Percentiles rank a stretch among this genome's conserved stretches.
Conservation (phyloP, 1,140 invertebrate genomes). For the Drosophila virilis region DNA sequence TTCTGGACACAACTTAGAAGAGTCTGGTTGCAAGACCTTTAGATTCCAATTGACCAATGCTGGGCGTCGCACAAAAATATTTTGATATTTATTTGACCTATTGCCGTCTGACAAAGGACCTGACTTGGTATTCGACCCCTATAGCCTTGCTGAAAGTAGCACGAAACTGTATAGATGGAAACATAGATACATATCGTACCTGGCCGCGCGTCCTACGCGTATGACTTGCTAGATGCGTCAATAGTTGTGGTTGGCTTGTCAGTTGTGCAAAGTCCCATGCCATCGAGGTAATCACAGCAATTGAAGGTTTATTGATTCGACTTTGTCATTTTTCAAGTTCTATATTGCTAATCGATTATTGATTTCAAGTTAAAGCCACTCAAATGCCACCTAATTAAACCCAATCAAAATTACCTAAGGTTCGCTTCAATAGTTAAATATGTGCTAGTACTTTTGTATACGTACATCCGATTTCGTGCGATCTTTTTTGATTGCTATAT, state of each 20-base stretch:
- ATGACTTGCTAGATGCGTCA: conserved; percentile 7
- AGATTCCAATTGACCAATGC: too few relatives aligned
- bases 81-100: background rate
- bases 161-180: background rate
- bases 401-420: background rate
- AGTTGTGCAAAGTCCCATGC: conserved; percentile 80
- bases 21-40: background rate
- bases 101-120: background rate
- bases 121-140: background rate
- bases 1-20: background rate
- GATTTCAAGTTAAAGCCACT: conserved; percentile 45
- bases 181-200: conserved; percentile 9
- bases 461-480: too few relatives aligned
- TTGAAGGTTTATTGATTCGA: conserved; percentile 76
- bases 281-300: conserved; percentile 74
- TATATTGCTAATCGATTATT: conserved; percentile 71
- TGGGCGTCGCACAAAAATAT: too few relatives aligned
- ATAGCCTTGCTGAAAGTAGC: too few relatives aligned
- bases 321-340: conserved; percentile 32
- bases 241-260: conserved; percentile 36
- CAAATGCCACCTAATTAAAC: conserved; percentile 4
- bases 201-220: background rate
- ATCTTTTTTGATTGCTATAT: background rate
- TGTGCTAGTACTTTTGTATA: too few relatives aligned
- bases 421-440: too few relatives aligned